Evolutionary conservation across 2,797 vertebrate species (phyloP), one percentile per base, ranked within the genome.

Genomic region (Notamacropus eugenii): DNA sequence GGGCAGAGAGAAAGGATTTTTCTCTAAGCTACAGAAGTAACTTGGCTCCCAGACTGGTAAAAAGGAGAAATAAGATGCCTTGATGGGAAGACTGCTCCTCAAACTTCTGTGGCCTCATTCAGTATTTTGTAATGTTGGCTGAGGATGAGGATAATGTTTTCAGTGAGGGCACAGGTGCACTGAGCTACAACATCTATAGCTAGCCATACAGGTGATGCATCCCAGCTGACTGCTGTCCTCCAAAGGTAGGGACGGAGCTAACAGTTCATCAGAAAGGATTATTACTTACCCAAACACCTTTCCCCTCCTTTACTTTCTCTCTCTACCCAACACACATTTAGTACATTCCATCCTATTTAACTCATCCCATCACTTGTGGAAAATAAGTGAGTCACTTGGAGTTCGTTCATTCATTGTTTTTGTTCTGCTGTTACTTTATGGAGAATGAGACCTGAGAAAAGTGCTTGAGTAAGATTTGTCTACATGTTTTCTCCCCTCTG

Each of bases 1-100:
- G 67, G 52, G 94, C 62, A 96, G 92, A 96, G 92, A 91, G 46
- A 93, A 92, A 22, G 57, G 92, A 74, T 91, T 94, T 94, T 67
- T 52, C 96, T 91, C 87, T 91, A 50, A 50, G 67, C 90, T 19
- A 40, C 62, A 54, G 91, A 57, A 94, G 91, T 31, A 91, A 58
- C 5, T 29, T 82, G 94, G 92, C 55, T 92, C 93, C 92, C 22
- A 95, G 58, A 46, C 46, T 27, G 27, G n/a, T 67, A 52, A 54
- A 22, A 16, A 22, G 6, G 28, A 10, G 40, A 28, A 67, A 50
- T 4, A n/a, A 67, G 59, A 14, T 24, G 16, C 67, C 5, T 74
- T 1, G 14, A 19, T 34, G 14, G 62, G 34, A 67, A 2, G 62
- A n/a, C 31, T 19, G 1, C 34, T n/a, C 34, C 62, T 40, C 62